Base-by-base conservation (phyloP, 2,113 vertebrate genomes). In the Limnothrissa miodon region DNA sequence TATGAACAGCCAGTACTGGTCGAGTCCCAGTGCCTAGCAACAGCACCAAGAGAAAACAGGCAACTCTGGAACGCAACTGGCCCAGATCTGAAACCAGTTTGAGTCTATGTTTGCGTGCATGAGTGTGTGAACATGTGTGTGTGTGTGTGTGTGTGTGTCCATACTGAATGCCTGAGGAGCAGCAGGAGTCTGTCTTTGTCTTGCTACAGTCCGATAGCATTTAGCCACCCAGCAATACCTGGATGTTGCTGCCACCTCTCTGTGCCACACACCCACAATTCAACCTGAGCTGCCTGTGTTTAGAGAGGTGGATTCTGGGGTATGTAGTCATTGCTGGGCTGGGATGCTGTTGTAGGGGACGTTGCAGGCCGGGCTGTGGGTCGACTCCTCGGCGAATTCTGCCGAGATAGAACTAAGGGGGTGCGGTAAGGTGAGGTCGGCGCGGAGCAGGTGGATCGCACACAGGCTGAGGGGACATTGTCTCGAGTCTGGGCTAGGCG, bases 341-440 rank as follows among this genome's bases (percentile, higher is more conserved):
- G 83, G 85, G 82, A 45, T 45, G 78, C 44, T 5, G 62, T 42
- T 19, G 78, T 82, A 39, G 81, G 25, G 13, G 82, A 44, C 45
- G 80, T 25, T 0, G 23, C 29, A 23, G 59, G 56, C 70, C 42
- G 21, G 4, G 81, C 36, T 25, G 25, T 36, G 46, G 39, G 51
- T 3, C 23, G 80, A 17, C 62, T 62, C 80, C 51, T 56, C 45
- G 87, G 48, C 1, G 53, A 48, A 2, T 56, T 81, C 17, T 70
- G 81, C 23, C 83, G 81, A 21, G 74, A 19, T 1, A 79, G 66
- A 53, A 80, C 29, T 10, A 87, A 21, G 42, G 84, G 84, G 1
- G 85, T 85, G 70, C 86, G 79, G 74, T 84, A 87, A 44, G 88
- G 91, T 33, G 90, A 88, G 2, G 87, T 78, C 8, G 89, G 87